Evolutionary conservation across 2,888 invertebrate genomes (phyloP), one percentile per base, ranked within the genome.

Genomic region (Sinotaia quadrata): DNA sequence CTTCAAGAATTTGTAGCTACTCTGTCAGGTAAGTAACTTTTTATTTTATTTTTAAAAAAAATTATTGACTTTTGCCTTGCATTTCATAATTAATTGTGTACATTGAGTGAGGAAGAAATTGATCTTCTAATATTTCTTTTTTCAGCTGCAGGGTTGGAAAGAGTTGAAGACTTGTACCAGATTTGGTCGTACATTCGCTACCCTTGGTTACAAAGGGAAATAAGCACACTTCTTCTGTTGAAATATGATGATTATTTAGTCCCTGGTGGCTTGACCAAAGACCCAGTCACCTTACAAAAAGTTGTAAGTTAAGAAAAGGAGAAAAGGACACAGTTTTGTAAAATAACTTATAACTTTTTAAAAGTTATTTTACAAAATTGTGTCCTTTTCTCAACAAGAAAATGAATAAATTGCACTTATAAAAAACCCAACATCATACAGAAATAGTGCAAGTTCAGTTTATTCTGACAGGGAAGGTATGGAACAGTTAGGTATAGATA

Each of bases 191-290:
- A 27, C 4, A 12, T 65, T 24, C 31, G 36, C 15, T 74, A 77
- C 8, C 71, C 78, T 5, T 81, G 82, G 81, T 67, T 83, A 33
- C 73, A 74, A 52, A 73, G 78, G 10, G 68, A 79, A 24, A 71
- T 84, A 41, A 74, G 74, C 54, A 71, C 76, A 47, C 68, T 70
- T 7, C 56, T 82, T 7, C 69, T 83, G 12, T 71, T 74, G 21
- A 66, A 69, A 12, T 70, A 77, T 51, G 79, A 82, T 71, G 78
- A 81, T 63, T 79, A 77, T 68, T 67, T 84, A 24, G 54, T 83
- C 4, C 31, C 75, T 18, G 80, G 75, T n/a, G 74, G 74, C 15
- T 49, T 69, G 29, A 71, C 71, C 44, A n/a, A 51, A 15, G 71
- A 67, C 15, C 47, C 27, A 15, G 58, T 76, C 8, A 67, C 74